These are phyloP conservation scores for Microctenopoma steveboyesi DNA, from an alignment of 2,797 vertebrate genomes.

Conservation along the genomic window DNA sequence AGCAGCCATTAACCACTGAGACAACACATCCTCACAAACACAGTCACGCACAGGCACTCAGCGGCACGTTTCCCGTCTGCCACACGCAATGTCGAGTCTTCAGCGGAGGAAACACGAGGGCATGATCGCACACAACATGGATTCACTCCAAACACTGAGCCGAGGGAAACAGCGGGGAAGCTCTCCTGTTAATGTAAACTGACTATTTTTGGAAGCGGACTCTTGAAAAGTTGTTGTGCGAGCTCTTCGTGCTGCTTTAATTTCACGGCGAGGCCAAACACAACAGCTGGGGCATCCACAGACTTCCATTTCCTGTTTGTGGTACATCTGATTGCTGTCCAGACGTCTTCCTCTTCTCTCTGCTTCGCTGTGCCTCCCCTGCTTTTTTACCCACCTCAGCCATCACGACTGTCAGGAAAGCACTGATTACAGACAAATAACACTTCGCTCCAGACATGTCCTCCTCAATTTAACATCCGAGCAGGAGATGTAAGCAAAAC, in stretches of 20 bases:
- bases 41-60: constrained; percentile 37
- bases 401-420: constrained; percentile 71
- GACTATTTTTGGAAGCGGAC: constrained; percentile 68
- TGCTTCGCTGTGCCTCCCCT: constrained; percentile 42
- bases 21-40: constrained; percentile 53
- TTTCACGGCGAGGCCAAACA: constrained; percentile 64
- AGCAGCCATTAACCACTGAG: constrained; percentile 75
- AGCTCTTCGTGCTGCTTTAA: constrained; percentile 71
- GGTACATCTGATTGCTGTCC: constrained; percentile 75
- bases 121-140: constrained; percentile 67
- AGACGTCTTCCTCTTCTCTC: constrained; percentile 71
- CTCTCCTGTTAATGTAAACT: constrained; percentile 66
- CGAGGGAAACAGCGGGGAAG: constrained; percentile 67
- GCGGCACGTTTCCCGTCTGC: constrained; percentile 43
- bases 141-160: constrained; percentile 64
- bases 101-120: constrained; percentile 54
- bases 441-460: constrained; percentile 65
- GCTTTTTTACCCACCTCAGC: constrained; percentile 47
- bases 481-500: constrained; percentile 53
- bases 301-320: constrained; percentile 78
- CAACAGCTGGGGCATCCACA: constrained; percentile 74
- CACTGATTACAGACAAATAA: constrained; percentile 76
- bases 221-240: constrained; percentile 62
- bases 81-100: constrained; percentile 47
- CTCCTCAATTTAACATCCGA: constrained; percentile 56